Percentiles rank a stretch among this genome's conserved stretches.
Evolutionary conservation across 2,797 vertebrate species (phyloP).

Genomic region (Sebastes kiyomatsui): DNA sequence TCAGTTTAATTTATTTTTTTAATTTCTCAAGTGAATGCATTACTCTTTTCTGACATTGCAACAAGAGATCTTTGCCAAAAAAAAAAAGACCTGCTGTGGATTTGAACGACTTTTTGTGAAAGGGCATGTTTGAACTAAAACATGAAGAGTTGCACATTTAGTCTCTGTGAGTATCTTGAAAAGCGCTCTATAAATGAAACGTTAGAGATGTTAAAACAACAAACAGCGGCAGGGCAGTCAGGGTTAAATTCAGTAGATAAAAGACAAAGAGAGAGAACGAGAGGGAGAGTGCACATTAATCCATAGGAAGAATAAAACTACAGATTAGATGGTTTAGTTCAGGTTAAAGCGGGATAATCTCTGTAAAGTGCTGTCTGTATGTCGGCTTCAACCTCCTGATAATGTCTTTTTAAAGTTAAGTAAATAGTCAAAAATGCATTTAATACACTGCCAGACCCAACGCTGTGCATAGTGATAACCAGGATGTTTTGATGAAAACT

Average conservation of each 20-base stretch:
- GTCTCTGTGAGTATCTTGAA: background rate
- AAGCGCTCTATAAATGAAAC: background rate
- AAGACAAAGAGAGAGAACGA: background rate
- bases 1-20: background rate
- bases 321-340: constrained; percentile 49
- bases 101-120: background rate
- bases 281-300: constrained; percentile 39
- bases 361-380: constrained; percentile 41
- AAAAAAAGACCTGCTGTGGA: too few relatives aligned
- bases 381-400: constrained; percentile 13
- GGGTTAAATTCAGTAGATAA: background rate
- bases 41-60: background rate
- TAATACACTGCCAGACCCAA: background rate
- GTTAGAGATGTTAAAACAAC: background rate
- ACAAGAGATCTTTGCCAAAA: background rate
- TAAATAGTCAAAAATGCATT: constrained; percentile 9
- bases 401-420: constrained; percentile 21
- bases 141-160: background rate
- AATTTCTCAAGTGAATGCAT: background rate
- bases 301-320: constrained; percentile 48
- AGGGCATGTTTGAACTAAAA: background rate
- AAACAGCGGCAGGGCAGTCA: background rate
- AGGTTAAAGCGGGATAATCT: constrained; percentile 63
- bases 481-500: background rate
- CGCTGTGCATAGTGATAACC: background rate